Evolutionary conservation across 1,140 invertebrate species (phyloP).

Genomic region (Drosophila santomea): DNA sequence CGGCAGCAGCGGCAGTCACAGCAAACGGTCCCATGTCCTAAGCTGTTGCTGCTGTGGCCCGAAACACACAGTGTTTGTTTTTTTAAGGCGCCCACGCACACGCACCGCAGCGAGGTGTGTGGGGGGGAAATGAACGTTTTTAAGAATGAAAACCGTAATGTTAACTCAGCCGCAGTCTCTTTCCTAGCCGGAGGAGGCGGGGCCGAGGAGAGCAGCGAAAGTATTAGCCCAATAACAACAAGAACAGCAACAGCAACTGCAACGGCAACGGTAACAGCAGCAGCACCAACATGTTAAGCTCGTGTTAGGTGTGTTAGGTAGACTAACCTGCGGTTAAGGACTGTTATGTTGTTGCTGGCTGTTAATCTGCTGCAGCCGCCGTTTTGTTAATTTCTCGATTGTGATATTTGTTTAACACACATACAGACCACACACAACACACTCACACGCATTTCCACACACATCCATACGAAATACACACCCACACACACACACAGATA

Average conservation of each 20-base stretch:
- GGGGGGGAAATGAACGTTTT: conserved; percentile 54
- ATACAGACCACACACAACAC: conserved; percentile 39
- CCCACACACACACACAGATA: conserved; percentile 38
- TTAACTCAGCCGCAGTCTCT: conserved; percentile 58
- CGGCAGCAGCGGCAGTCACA: conserved; percentile 32
- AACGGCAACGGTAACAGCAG: conserved; percentile 6
- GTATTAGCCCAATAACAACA: conserved; percentile 45
- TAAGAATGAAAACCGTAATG: conserved; percentile 54
- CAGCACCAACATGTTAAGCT: background rate
- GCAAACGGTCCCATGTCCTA: conserved; percentile 80
- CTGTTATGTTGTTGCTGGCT: conserved; percentile 45
- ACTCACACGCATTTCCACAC: conserved; percentile 24
- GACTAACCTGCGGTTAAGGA: conserved; percentile 15
- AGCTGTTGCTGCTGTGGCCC: conserved; percentile 34
- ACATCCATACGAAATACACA: conserved; percentile 10
- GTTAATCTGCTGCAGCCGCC: conserved; percentile 69
- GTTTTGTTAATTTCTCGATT: conserved; percentile 83
- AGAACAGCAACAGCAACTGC: conserved; percentile 10
- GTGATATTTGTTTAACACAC: conserved; percentile 82
- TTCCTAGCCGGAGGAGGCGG: conserved; percentile 41
- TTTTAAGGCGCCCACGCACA: conserved; percentile 24
- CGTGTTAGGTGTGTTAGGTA: background rate
- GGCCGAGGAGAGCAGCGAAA: conserved; percentile 32
- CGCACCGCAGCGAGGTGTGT: background rate
- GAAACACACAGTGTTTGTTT: conserved; percentile 30